These are phyloP conservation scores for Antheraea assamensis DNA, from an alignment of 2,888 invertebrate species.

Conservation along the genomic window DNA sequence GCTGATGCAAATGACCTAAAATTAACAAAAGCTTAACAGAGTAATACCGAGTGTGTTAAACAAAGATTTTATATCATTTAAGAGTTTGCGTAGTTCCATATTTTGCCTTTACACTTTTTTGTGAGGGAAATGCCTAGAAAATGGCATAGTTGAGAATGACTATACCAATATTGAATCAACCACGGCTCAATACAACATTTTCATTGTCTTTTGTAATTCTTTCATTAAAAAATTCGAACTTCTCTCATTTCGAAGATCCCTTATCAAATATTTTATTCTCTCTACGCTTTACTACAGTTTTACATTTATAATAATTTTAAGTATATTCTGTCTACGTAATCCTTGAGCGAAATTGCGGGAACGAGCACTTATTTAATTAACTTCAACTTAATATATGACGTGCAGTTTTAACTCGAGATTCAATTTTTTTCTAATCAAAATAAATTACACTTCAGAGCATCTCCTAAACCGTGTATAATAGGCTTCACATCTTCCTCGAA, in stretches of 20 bases:
- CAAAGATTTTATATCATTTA: neutral
- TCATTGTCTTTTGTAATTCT: neutral
- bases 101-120: neutral
- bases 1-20: neutral
- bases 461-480: conserved; percentile 77
- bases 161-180: neutral
- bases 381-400: conserved; percentile 29
- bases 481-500: conserved; percentile 72
- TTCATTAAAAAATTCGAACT: neutral
- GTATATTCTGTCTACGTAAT: neutral
- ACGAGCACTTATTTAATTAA: conserved; percentile 13
- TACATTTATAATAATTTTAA: neutral
- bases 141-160: neutral
- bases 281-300: neutral
- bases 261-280: neutral
- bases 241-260: neutral
- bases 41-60: neutral
- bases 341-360: no score
- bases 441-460: conserved; percentile 71
- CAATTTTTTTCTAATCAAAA: conserved; percentile 34
- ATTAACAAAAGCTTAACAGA: neutral
- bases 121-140: neutral
- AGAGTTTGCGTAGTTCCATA: neutral
- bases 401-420: conserved; percentile 32
- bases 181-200: neutral